Evolutionary conservation across 2,797 vertebrate species (phyloP), one percentile per base, ranked within the genome.

Genomic region (Poecilia wingei): DNA sequence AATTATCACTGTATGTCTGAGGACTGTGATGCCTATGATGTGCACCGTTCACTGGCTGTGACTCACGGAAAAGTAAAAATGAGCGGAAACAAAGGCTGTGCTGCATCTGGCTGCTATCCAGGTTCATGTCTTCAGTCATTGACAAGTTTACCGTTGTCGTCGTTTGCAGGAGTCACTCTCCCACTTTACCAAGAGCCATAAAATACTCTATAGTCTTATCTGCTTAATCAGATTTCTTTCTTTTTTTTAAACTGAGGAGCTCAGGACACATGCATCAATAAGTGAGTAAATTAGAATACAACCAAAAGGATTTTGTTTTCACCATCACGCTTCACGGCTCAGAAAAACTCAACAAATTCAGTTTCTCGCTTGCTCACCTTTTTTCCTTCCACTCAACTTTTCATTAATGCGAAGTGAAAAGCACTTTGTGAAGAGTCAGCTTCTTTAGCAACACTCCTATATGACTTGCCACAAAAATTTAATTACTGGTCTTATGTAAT

Each of bases 41-140:
- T 79, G 83, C 71, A 81, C 87, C 73, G 36, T 88, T 85, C 88
- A 89, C 93, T 88, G 87, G 91, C 89, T 84, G 88, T 91, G 88
- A 92, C 76, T 66, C 90, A 91, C 87, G 70, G 83, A 85, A 81
- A 78, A 75, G 75, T 51, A 68, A 78, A 57, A 85, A 53, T 59
- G 45, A 66, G 75, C 77, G 72, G 79, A 81, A 81, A 87, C 75
- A 76, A 66, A 80, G 78, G 79, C 20, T 59, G 61, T 22, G 80
- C 43, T 64, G 81, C 80, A 72, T 79, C 78, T 46, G 81, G 80
- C 79, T 78, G 86, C 81, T 53, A 36, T 71, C 16, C 72, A 74
- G 79, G 78, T 75, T 51, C 78, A 45, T 66, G 75, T 84, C 87
- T 86, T 83, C 81, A 41, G 86, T 84, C 71, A 88, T 87, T 85